Conservation (phyloP, 2,888 invertebrate species). For the Hydrotaea diabolus region DNA sequence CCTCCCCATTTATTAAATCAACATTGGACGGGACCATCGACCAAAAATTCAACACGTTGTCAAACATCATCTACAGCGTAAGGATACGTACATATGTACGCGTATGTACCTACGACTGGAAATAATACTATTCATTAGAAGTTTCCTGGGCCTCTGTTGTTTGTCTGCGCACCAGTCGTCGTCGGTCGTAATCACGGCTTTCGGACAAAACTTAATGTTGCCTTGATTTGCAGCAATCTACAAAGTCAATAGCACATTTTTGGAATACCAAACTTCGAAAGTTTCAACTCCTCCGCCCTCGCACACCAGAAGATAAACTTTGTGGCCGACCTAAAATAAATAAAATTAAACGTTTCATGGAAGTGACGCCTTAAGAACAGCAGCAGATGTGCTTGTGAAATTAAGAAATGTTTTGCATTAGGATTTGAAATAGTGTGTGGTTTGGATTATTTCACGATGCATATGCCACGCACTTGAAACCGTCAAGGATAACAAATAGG, state of each 20-base stretch:
- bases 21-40: neutral
- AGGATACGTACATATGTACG: too few relatives aligned
- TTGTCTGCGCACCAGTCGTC: neutral
- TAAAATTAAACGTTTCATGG: neutral
- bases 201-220: conserved; percentile 3
- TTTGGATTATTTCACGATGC: neutral
- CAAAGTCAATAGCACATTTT: conserved; percentile 28
- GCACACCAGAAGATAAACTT: neutral
- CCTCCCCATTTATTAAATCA: conserved; percentile 2
- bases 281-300: neutral
- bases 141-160: neutral
- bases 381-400: neutral
- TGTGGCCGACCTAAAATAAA: neutral
- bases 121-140: conserved; percentile 58
- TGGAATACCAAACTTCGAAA: conserved; percentile 16
- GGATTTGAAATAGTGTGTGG: neutral
- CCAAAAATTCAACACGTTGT: conserved; percentile 56
- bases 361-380: neutral
- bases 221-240: conserved; percentile 37
- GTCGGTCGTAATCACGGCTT: conserved; percentile 5
- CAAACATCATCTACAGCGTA: conserved; percentile 43
- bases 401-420: conserved; percentile 18
- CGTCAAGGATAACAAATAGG: neutral
- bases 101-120: neutral
- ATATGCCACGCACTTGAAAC: neutral